Percentiles rank a stretch among this genome's conserved stretches.
Evolutionary conservation across 2,797 vertebrate species (phyloP).

Genomic region (Paedocypris micromegethes): DNA sequence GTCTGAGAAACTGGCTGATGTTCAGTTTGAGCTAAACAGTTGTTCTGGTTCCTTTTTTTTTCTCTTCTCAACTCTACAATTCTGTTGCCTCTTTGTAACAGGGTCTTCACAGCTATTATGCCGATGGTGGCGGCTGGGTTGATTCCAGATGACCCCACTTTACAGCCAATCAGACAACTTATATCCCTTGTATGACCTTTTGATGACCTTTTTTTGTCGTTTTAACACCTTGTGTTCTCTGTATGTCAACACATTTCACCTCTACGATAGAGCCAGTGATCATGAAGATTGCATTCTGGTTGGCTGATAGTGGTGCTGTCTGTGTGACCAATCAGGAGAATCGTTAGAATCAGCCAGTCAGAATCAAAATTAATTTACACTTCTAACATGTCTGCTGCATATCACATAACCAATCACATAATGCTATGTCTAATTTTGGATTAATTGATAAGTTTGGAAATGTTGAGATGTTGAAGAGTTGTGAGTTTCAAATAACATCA

Average conservation of each 20-base stretch:
- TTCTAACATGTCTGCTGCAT: slow-evolving; percentile 37
- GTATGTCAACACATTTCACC: slow-evolving; percentile 58
- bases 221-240: slow-evolving; percentile 56
- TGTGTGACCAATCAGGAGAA: slow-evolving; percentile 37
- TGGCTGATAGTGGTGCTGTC: slow-evolving; percentile 74
- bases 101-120: slow-evolving; percentile 99
- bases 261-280: slow-evolving; percentile 31
- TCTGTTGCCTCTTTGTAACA: slow-evolving; percentile 70
- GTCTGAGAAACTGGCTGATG: too few relatives aligned
- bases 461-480: too few relatives aligned
- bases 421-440: not conserved
- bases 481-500: too few relatives aligned
- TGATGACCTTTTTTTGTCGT: slow-evolving; percentile 51
- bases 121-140: slow-evolving; percentile 98
- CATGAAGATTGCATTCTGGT: slow-evolving; percentile 71
- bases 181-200: slow-evolving; percentile 85
- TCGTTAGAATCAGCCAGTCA: slow-evolving; percentile 67
- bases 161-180: slow-evolving; percentile 97
- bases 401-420: not conserved
- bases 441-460: too few relatives aligned
- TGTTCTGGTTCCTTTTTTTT: slow-evolving; percentile 25
- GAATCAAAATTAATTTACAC: slow-evolving; percentile 55
- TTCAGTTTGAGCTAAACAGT: not conserved
- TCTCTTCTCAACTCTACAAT: slow-evolving; percentile 41
- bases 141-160: slow-evolving; percentile 96